Percentiles rank a stretch among this genome's conserved stretches.
Evolutionary conservation across 2,888 invertebrate species (phyloP).

Genomic region (Leptinotarsa tumamoca): DNA sequence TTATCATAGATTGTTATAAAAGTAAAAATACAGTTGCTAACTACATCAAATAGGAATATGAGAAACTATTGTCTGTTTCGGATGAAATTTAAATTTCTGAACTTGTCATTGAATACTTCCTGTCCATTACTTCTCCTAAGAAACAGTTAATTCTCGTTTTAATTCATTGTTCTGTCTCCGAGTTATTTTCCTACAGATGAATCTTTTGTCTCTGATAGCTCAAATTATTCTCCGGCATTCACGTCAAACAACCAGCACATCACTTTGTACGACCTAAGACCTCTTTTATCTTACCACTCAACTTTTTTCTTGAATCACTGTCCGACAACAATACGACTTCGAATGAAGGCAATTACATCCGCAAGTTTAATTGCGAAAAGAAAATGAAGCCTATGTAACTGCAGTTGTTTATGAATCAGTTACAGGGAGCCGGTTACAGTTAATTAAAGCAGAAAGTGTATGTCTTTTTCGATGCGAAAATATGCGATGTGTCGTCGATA

Average conservation of each 20-base stretch:
- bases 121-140: too few relatives aligned
- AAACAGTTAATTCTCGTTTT: not conserved
- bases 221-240: too few relatives aligned
- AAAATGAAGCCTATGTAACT: slow-evolving; percentile 2
- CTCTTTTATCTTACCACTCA: slow-evolving; percentile 13
- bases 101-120: too few relatives aligned
- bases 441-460: slow-evolving; percentile 29
- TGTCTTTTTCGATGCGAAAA: slow-evolving; percentile 24
- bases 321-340: slow-evolving; percentile 38
- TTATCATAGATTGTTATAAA: too few relatives aligned
- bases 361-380: slow-evolving; percentile 30
- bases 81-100: too few relatives aligned
- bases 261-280: slow-evolving; percentile 1
- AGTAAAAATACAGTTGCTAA: too few relatives aligned
- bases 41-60: too few relatives aligned
- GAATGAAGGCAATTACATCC: slow-evolving; percentile 37
- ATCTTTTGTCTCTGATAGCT: not conserved
- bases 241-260: not conserved
- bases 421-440: slow-evolving; percentile 26
- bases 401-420: slow-evolving; percentile 13
- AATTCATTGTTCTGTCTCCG: not conserved
- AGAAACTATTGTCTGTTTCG: too few relatives aligned
- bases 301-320: slow-evolving; percentile 12
- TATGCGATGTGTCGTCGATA: slow-evolving; percentile 38
- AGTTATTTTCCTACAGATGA: not conserved